phyloP scores from a whole-genome alignment of 2,113 vertebrate genomes.

The Saguinus midas region DNA sequence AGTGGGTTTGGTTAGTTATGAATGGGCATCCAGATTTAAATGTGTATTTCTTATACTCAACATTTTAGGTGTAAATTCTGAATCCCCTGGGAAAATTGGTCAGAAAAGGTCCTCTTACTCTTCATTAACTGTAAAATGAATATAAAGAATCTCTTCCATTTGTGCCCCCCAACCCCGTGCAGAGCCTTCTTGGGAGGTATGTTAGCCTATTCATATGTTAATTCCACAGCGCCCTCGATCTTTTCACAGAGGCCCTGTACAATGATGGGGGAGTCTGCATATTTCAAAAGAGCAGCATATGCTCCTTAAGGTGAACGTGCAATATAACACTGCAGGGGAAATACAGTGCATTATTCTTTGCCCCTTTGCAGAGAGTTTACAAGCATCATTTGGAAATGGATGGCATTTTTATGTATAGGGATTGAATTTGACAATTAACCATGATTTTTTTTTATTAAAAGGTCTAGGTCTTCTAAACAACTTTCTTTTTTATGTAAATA shows the following conservation, averaged over 20 bases:
- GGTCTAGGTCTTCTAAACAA: constrained; percentile 6
- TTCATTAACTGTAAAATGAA: constrained; percentile 73
- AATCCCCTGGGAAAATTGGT: constrained; percentile 46
- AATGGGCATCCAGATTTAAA: neutral
- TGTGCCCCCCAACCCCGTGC: constrained; percentile 11
- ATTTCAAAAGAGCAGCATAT: constrained; percentile 75
- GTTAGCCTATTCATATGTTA: constrained; percentile 72
- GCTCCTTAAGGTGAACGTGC: constrained; percentile 67
- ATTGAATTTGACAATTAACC: constrained; percentile 60
- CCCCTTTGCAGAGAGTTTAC: constrained; percentile 61
- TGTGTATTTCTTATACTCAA: constrained; percentile 24
- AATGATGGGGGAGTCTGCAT: constrained; percentile 62
- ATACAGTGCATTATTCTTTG: constrained; percentile 49
- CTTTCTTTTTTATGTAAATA: constrained; percentile 26
- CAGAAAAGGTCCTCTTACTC: constrained; percentile 56
- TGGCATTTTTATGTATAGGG: constrained; percentile 60
- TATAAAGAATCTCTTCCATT: constrained; percentile 59
- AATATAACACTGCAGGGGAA: constrained; percentile 53
- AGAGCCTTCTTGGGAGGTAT: constrained; percentile 76
- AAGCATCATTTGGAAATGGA: constrained; percentile 65
- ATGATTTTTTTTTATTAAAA: constrained; percentile 42
- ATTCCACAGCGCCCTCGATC: constrained; percentile 60
- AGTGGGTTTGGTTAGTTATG: neutral
- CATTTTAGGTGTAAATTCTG: constrained; percentile 59
- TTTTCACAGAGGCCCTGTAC: constrained; percentile 71